Base-by-base conservation (phyloP, 1,140 invertebrate genomes). In the Muscidifurax raptorellus region DNA sequence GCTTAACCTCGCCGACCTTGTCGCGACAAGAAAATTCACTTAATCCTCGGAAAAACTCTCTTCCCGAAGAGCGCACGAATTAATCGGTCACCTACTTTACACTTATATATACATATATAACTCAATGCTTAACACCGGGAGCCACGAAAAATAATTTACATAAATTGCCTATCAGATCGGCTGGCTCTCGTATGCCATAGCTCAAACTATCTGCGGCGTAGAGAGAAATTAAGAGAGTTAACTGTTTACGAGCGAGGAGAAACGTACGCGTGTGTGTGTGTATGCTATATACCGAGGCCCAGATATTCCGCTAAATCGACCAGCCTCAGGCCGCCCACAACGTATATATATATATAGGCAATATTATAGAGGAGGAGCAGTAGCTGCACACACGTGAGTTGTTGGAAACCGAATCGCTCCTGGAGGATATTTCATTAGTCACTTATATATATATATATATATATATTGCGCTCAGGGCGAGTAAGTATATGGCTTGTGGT, bases 141-240 rank as follows among this genome's bases (percentile, higher is more conserved):
- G 52, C 52, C 44, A 15, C 52, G 52, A 59, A 80, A 28, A n/a
- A n/a, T n/a, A n/a, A 80, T 80, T 80, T 80, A 28, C 32, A 40
- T 40, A 80, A n/a, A n/a, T n/a, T 28, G 78, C 30, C 72, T 81
- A 81, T 81, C 80, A 36, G 80, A 81, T 81, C 28, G 25, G 47
- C 18, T 6, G 5, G 64, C 78, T 80, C 78, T 27, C 69, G 80
- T 36, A n/a, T 52, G 69, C 25, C 36, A 28, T 47, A 74, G 67
- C 44, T 74, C 69, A 32, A 81, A 81, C 64, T 59, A 81, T 74
- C 69, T 27, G 15, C 27, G 66, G 78, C 36, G 27, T n/a, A 81
- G 44, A 47, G 69, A 81, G 80, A 81, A 81, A 81, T 72, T 32
- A 74, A 81, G 69, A 74, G 80, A 52, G 28, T 28, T 80, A 71